Evolutionary conservation across 2,888 invertebrate genomes (phyloP), one percentile per base, ranked within the genome.

Genomic region (Ypsolopha scabrella): DNA sequence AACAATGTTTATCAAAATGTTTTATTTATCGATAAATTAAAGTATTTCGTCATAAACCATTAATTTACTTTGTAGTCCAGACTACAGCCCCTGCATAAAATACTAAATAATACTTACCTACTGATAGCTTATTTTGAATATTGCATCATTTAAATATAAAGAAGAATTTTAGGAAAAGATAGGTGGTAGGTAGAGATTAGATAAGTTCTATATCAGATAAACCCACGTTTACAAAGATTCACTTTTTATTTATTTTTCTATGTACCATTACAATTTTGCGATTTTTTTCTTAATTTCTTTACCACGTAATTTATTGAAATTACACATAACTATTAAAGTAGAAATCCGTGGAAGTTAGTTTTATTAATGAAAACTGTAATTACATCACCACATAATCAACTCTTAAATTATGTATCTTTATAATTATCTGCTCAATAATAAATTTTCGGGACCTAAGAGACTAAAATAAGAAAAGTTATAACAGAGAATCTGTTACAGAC

Each of bases 211-310:
- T 24, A 24, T 59, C 52, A 77, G 62, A 72, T 60, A 83, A 82
- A 81, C 72, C 63, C 76, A 68, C 64, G 64, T 61, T 80, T 83
- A 83, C 76, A 83, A 86, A 85, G 79, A 82, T 76, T 77, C 78
- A 78, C 74, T 80, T 83, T 85, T 85, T 82, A 80, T 83, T 85
- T 65, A 70, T 78, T 82, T 78, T 85, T 82, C 80, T 81, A 80
- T 74, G 64, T 75, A 76, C 71, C 69, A 75, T 83, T 82, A 85
- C 83, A 85, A 77, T 86, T 86, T 86, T 83, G 77, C 85, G 75
- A 78, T 83, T 83, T 86, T 79, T 81, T 80, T 83, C 43, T 72
- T 63, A 41, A 65, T 72, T 76, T 75, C 67, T 73, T 74, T 74
- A 79, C 77, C 80, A 82, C 80, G 65, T 74, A 68, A 70, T 72